A percentile compares a stretch with the other conserved stretches of the same genome.
Conservation (phyloP, 2,113 vertebrate genomes). For the Triplophysa tibetana region DNA sequence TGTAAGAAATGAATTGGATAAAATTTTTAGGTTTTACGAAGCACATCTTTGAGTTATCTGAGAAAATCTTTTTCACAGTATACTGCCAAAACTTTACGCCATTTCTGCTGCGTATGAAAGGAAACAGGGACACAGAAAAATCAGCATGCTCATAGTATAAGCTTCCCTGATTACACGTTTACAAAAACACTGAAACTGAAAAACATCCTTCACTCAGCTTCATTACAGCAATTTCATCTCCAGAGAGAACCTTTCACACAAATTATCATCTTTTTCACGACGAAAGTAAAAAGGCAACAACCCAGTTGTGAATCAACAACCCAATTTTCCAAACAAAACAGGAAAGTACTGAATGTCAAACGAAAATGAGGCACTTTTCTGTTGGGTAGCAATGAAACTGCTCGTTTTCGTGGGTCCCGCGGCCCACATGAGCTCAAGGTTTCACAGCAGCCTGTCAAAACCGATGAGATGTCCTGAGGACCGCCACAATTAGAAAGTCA, state of each 20-base stretch:
- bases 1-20: no score
- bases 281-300: constrained; percentile 14
- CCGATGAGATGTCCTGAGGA: neutral
- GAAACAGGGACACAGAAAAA: neutral
- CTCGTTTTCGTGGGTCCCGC: neutral
- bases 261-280: neutral
- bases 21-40: no score
- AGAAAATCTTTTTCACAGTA: neutral
- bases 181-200: constrained; percentile 1
- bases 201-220: constrained; percentile 10
- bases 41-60: no score
- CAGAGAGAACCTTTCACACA: constrained; percentile 4
- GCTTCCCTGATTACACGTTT: constrained; percentile 11
- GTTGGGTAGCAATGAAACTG: neutral
- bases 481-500: neutral
- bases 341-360: constrained; percentile 1
- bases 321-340: constrained; percentile 22
- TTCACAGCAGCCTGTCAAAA: constrained; percentile 32
- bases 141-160: neutral
- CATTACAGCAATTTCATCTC: neutral
- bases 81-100: neutral
- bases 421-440: neutral
- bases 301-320: constrained; percentile 27
- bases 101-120: neutral
- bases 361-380: neutral